Evolutionary conservation across 2,113 vertebrate species (phyloP).

Genomic region (Dasypus novemcinctus): DNA sequence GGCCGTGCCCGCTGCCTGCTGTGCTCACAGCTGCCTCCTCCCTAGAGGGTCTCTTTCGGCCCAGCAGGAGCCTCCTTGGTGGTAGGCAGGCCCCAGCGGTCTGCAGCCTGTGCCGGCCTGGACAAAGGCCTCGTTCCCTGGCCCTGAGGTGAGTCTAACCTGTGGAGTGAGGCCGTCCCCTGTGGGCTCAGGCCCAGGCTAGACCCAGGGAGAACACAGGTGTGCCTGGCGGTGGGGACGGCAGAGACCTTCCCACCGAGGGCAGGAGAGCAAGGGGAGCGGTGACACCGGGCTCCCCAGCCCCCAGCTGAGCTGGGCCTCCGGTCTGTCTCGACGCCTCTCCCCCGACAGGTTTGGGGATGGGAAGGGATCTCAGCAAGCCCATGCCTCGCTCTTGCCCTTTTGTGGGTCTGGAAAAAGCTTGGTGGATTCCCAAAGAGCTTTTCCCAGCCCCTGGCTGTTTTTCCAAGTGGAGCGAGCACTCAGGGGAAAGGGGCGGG

Average conservation of each 20-base stretch:
- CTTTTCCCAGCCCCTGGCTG: background rate
- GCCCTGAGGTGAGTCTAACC: background rate
- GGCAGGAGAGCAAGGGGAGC: background rate
- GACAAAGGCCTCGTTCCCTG: background rate
- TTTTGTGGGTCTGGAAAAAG: background rate
- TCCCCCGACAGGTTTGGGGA: background rate
- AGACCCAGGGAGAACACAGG: background rate
- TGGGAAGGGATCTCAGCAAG: background rate
- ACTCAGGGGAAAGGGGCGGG: background rate
- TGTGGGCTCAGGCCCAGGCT: background rate
- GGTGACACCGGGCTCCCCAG: too few species aligned
- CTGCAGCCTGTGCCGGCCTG: background rate
- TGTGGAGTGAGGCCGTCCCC: background rate
- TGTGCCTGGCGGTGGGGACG: background rate
- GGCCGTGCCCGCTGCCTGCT: background rate
- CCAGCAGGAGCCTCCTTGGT: background rate
- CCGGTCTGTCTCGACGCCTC: background rate
- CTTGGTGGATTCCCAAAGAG: background rate
- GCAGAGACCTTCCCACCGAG: background rate
- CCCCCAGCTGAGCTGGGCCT: background rate
- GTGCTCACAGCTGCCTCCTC: background rate
- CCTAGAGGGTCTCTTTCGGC: too few species aligned
- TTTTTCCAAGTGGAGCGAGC: background rate
- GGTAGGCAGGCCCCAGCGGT: background rate
- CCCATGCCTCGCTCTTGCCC: background rate